A percentile compares a stretch with the other conserved stretches of the same genome.
These are phyloP conservation scores for Pterophyllum scalare DNA, from an alignment of 2,113 vertebrate genomes.

Conservation along the genomic window DNA sequence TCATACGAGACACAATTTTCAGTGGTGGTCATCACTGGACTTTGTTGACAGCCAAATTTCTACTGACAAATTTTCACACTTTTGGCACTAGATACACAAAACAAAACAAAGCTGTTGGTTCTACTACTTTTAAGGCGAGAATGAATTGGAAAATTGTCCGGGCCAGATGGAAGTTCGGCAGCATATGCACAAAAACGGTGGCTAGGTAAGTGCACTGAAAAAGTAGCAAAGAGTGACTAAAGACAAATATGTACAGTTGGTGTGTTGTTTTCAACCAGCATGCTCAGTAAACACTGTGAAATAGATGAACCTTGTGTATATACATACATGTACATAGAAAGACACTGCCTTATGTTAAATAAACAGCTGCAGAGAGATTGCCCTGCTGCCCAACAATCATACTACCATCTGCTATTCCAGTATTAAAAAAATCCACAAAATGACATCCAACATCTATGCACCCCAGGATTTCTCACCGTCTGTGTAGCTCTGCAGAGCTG, in stretches of 20 bases:
- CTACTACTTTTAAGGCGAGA: constrained; percentile 6
- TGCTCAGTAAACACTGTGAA: constrained; percentile 58
- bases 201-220: not conserved
- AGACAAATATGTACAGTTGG: constrained; percentile 40
- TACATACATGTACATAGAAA: constrained; percentile 18
- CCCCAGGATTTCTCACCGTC: constrained; percentile 23
- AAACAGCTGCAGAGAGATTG: constrained; percentile 1
- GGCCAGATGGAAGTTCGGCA: constrained; percentile 2
- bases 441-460: constrained; percentile 9
- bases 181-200: not conserved
- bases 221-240: constrained; percentile 3
- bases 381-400: constrained; percentile 20
- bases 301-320: constrained; percentile 5
- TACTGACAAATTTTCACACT: constrained; percentile 1
- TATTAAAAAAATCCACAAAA: not conserved
- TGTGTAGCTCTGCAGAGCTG: constrained; percentile 25
- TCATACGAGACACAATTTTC: not conserved
- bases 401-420: not conserved
- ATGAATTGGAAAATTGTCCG: constrained; percentile 17
- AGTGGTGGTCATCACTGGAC: not conserved
- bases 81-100: constrained; percentile 29
- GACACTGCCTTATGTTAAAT: not conserved
- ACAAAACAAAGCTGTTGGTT: constrained; percentile 38
- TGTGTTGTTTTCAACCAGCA: constrained; percentile 61
- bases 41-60: constrained; percentile 14